A percentile compares a stretch with the other conserved stretches of the same genome.
Evolutionary conservation across 2,888 invertebrate species (phyloP).

Genomic region (Coenonympha glycerion): DNA sequence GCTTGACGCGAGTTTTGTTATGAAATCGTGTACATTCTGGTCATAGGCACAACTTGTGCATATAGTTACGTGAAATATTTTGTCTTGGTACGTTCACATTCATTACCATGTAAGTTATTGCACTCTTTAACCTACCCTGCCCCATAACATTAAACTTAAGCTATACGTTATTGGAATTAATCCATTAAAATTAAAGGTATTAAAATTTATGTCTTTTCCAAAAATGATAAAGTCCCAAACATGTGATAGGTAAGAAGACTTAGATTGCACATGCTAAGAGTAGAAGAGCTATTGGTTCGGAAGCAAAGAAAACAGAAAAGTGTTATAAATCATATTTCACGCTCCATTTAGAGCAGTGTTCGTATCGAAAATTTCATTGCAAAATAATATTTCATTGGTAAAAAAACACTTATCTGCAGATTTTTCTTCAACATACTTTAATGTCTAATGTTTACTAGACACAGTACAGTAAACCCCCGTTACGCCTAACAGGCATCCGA

Average conservation of each 20-base stretch:
- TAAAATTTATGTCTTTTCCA: slow-evolving; percentile 13
- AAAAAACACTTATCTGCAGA: not conserved
- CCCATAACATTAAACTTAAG: slow-evolving; percentile 17
- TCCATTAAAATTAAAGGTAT: slow-evolving; percentile 19
- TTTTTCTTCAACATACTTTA: not conserved
- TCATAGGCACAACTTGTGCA: slow-evolving; percentile 55
- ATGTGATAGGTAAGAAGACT: slow-evolving; percentile 33
- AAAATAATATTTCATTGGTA: not conserved
- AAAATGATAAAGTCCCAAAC: slow-evolving; percentile 33
- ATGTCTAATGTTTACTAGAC: not conserved
- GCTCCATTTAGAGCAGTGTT: not conserved
- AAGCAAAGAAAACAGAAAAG: not conserved
- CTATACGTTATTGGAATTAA: slow-evolving; percentile 21
- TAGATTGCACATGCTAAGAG: slow-evolving; percentile 24
- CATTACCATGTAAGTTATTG: slow-evolving; percentile 17
- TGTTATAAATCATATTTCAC: not conserved
- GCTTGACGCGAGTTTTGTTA: slow-evolving; percentile 52
- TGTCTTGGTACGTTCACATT: slow-evolving; percentile 36
- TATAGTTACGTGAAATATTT: slow-evolving; percentile 53
- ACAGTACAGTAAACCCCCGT: not conserved
- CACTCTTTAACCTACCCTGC: slow-evolving; percentile 22
- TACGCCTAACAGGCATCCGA: slow-evolving; percentile 1
- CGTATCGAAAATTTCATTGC: not conserved
- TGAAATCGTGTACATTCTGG: slow-evolving; percentile 71
- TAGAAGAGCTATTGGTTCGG: slow-evolving; percentile 22